Evolutionary conservation across 2,797 vertebrate species (phyloP).

Genomic region (Leptatherina wallacei): DNA sequence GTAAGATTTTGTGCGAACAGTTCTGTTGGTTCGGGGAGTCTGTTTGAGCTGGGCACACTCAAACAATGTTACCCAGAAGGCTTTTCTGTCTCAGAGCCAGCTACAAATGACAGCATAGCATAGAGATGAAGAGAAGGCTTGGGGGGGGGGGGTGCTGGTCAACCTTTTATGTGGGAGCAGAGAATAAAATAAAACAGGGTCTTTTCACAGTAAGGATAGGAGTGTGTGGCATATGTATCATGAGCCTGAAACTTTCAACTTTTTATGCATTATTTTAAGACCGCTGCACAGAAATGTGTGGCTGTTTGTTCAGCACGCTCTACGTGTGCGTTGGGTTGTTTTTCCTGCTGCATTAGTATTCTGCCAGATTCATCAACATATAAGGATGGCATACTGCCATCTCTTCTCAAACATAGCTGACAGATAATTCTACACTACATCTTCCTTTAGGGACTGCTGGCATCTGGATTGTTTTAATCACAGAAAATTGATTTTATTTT

Average conservation of each 20-base stretch:
- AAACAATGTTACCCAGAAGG: constrained; percentile 70
- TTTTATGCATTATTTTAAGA: constrained; percentile 38
- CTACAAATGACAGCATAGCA: constrained; percentile 56
- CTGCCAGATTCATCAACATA: constrained; percentile 58
- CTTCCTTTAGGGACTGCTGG: constrained; percentile 60
- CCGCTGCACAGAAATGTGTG: constrained; percentile 26
- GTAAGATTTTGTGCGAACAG: constrained; percentile 59
- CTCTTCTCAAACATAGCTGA: constrained; percentile 55
- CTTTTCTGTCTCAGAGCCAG: constrained; percentile 54
- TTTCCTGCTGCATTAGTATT: constrained; percentile 56
- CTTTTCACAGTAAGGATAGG: constrained; percentile 36
- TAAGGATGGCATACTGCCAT: constrained; percentile 59
- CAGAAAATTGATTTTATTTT: constrained; percentile 76
- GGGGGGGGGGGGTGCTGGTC: constrained; percentile 22
- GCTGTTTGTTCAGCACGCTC: constrained; percentile 8
- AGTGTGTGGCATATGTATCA: constrained; percentile 43
- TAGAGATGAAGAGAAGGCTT: constrained; percentile 17
- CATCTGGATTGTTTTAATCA: constrained; percentile 75
- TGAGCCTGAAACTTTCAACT: constrained; percentile 39
- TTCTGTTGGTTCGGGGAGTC: constrained; percentile 63
- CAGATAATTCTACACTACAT: constrained; percentile 73
- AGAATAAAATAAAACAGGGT: constrained; percentile 50
- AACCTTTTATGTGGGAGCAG: constrained; percentile 42
- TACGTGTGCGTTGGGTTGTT: constrained; percentile 16
- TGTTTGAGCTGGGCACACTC: constrained; percentile 62